Evolutionary conservation across 2,113 vertebrate species (phyloP).

Genomic region (Corythornis cristatus): DNA sequence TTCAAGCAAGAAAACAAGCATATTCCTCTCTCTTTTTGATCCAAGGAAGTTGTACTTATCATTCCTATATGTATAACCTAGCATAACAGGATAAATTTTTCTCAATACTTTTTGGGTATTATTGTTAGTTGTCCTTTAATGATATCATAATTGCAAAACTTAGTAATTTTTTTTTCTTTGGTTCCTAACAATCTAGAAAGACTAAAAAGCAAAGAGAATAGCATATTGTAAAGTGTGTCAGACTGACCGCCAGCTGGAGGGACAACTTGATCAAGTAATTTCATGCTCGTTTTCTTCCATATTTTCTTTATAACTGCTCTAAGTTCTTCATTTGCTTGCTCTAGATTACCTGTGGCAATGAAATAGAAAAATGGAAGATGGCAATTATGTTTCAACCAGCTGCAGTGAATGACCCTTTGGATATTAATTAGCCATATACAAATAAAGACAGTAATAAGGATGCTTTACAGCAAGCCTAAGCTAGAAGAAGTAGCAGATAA

Average conservation of each 20-base stretch:
- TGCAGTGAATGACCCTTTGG: not conserved
- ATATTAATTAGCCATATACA: not conserved
- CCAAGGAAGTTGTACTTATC: not conserved
- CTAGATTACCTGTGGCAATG: conserved; percentile 87
- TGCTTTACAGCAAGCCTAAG: not conserved
- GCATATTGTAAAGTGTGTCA: conserved; percentile 4
- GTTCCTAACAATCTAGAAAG: not conserved
- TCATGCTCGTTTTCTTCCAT: conserved; percentile 99
- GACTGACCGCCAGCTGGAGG: conserved; percentile 98
- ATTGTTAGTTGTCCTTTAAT: not conserved
- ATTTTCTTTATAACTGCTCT: conserved; percentile 99
- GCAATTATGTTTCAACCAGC: not conserved
- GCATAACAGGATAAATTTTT: not conserved
- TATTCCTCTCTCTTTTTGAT: not conserved
- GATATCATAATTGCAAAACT: not conserved
- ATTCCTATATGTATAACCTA: not conserved
- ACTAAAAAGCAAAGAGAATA: not conserved
- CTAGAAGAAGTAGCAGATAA: not conserved
- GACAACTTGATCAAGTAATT: conserved; percentile 97
- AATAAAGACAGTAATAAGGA: not conserved
- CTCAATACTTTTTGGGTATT: not conserved
- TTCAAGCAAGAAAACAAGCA: not conserved
- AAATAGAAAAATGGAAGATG: not conserved
- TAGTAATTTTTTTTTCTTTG: not conserved
- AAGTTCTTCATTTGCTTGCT: conserved; percentile 98